These are phyloP conservation scores for Rhynchophorus ferrugineus DNA, from an alignment of 1,140 invertebrate species.

Conservation along the genomic window DNA sequence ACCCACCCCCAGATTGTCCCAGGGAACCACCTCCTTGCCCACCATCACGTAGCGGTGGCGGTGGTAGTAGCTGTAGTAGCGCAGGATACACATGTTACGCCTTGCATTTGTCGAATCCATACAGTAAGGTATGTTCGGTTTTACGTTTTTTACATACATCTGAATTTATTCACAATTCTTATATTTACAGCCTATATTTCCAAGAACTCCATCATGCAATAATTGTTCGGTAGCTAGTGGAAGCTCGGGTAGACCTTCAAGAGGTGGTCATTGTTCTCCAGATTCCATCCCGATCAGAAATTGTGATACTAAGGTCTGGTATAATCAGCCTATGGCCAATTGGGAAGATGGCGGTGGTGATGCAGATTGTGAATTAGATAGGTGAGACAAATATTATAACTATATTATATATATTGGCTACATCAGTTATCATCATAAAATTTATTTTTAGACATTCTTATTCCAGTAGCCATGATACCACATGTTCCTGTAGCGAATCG, in stretches of 20 bases:
- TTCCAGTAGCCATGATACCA: slow-evolving; percentile 40
- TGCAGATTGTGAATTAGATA: slow-evolving; percentile 27
- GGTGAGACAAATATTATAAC: slow-evolving; percentile 4
- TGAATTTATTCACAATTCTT: background rate
- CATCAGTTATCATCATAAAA: background rate
- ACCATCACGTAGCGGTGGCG: slow-evolving; percentile 29
- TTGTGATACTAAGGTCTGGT: slow-evolving; percentile 36
- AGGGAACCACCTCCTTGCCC: slow-evolving; percentile 33
- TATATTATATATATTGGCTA: background rate
- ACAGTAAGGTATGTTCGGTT: slow-evolving; percentile 7
- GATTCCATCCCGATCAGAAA: slow-evolving; percentile 19
- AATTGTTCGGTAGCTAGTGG: slow-evolving; percentile 33
- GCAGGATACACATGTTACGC: slow-evolving; percentile 38
- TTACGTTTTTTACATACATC: too few species aligned
- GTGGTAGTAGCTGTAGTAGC: slow-evolving; percentile 34
- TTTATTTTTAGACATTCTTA: slow-evolving; percentile 36
- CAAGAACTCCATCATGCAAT: slow-evolving; percentile 33
- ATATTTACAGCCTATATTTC: slow-evolving; percentile 24
- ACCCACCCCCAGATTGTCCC: slow-evolving; percentile 57
- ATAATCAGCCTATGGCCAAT: slow-evolving; percentile 22
- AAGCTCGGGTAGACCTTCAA: slow-evolving; percentile 26
- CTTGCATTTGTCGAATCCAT: slow-evolving; percentile 32
- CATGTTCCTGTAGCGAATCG: slow-evolving; percentile 40
- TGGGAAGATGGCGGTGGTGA: slow-evolving; percentile 33
- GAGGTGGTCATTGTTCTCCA: slow-evolving; percentile 29